Evolutionary conservation across 2,797 vertebrate genomes (phyloP).

Genomic region (Threskiornis aethiopicus): DNA sequence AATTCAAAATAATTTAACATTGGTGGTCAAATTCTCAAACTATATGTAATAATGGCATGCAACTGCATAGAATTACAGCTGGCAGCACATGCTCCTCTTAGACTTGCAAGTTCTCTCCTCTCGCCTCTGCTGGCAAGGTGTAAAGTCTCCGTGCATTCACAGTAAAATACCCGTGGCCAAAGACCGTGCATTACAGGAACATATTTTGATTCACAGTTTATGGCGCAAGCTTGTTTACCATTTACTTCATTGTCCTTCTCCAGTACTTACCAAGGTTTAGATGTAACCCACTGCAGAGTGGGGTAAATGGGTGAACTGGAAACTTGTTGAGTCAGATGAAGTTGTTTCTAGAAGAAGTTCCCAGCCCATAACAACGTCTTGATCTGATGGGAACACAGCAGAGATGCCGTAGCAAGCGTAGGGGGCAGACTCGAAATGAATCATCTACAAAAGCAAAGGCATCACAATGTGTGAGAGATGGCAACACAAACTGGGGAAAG

Average conservation of each 20-base stretch:
- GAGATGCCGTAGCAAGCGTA: neutral
- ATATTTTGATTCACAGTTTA: neutral
- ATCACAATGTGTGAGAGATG: neutral
- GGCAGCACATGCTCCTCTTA: neutral
- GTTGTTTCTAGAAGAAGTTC: neutral
- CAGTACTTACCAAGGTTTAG: neutral
- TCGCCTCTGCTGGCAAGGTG: neutral
- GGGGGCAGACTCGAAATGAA: neutral
- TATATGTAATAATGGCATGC: neutral
- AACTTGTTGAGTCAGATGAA: neutral
- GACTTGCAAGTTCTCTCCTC: neutral
- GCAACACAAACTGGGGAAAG: neutral
- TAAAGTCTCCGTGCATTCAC: neutral
- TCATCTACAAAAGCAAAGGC: neutral
- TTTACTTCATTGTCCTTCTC: neutral
- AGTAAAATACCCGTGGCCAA: neutral
- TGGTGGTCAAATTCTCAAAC: slow-evolving; percentile 37
- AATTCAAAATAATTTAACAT: slow-evolving; percentile 43
- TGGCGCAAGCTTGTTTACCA: neutral
- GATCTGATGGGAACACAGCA: neutral
- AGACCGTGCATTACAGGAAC: neutral
- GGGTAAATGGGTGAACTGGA: neutral
- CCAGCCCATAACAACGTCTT: neutral
- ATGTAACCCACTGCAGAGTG: neutral
- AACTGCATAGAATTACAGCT: neutral